Evolutionary conservation across 1,140 invertebrate species (phyloP).

Genomic region (Anoplolepis gracilipes): DNA sequence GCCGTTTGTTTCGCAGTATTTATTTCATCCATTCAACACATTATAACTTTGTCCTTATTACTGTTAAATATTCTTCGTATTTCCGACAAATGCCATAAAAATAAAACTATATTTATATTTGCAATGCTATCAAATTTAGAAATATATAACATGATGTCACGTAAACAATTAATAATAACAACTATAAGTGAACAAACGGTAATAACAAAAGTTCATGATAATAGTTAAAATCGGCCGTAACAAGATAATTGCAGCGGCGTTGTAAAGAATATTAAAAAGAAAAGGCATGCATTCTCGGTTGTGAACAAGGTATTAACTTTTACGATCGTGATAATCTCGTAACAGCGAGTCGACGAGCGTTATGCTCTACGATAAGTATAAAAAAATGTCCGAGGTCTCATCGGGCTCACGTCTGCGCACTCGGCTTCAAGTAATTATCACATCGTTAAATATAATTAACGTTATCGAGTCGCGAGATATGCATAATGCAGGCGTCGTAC

Average conservation of each 20-base stretch:
- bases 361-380: constrained; percentile 40
- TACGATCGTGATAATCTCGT: constrained; percentile 48
- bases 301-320: constrained; percentile 54
- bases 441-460: constrained; percentile 71
- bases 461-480: constrained; percentile 61
- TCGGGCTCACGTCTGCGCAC: constrained; percentile 13
- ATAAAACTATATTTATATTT: background rate
- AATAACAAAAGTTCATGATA: constrained; percentile 15
- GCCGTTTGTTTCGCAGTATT: background rate
- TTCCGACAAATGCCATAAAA: background rate
- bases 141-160: background rate
- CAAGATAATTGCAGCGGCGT: background rate
- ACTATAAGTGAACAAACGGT: background rate
- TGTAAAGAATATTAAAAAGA: constrained; percentile 10
- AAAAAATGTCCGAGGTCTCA: constrained; percentile 6
- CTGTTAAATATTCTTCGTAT: background rate
- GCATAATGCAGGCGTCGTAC: constrained; percentile 32
- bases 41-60: background rate
- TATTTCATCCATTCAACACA: background rate
- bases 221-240: constrained; percentile 22
- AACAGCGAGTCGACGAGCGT: constrained; percentile 11
- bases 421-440: constrained; percentile 61
- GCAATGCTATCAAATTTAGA: background rate
- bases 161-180: background rate
- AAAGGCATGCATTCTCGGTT: background rate